phyloP scores from a whole-genome alignment of 1,140 invertebrate species.

The Anoplophora glabripennis region DNA sequence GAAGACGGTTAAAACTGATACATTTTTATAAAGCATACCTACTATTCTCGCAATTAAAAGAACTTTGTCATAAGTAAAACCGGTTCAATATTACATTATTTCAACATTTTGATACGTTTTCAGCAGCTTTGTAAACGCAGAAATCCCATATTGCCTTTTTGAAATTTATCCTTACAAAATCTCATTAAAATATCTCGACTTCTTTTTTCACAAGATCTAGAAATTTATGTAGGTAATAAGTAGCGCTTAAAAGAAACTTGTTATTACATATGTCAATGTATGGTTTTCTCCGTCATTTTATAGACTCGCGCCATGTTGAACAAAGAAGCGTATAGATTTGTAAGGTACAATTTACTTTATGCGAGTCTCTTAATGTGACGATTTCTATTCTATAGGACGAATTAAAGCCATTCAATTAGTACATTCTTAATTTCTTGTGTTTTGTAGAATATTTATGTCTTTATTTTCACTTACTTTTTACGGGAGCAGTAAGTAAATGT shows the following conservation, averaged over 20 bases:
- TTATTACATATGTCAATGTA: constrained; percentile 15
- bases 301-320: constrained; percentile 6
- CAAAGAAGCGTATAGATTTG: constrained; percentile 8
- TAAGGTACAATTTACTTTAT: constrained; percentile 25
- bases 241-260: constrained; percentile 11
- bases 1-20: too few species aligned
- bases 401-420: constrained; percentile 42
- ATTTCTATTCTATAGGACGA: constrained; percentile 39
- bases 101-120: too few species aligned
- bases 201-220: constrained; percentile 22
- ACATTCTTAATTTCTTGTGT: constrained; percentile 39
- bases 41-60: too few species aligned
- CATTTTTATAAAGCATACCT: too few species aligned
- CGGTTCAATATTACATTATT: too few species aligned
- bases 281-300: constrained; percentile 17
- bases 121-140: too few species aligned
- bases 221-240: constrained; percentile 29
- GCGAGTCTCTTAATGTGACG: constrained; percentile 35
- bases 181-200: constrained; percentile 17
- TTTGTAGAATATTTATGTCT: constrained; percentile 36
- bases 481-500: constrained; percentile 19
- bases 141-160: too few species aligned
- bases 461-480: constrained; percentile 31
- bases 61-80: too few species aligned
- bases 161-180: constrained; percentile 6